Base-by-base conservation (phyloP, 1,140 invertebrate genomes). In the Drosophila pseudoobscura region DNA sequence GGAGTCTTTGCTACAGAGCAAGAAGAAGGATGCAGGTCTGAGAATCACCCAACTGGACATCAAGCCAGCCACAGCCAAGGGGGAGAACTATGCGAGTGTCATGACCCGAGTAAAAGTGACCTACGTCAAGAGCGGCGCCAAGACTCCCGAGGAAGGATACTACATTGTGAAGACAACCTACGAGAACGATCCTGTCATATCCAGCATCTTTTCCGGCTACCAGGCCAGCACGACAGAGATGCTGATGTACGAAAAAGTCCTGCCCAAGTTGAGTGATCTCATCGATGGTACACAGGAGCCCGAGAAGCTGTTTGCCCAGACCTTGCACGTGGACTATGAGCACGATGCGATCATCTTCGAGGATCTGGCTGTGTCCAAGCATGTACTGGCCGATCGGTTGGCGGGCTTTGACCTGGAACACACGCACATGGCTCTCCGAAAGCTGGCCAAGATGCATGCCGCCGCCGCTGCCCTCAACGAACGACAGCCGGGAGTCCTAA, bases 371-470 rank as follows among this genome's bases (percentile, higher is more conserved):
- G 78, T 90, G 6, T 79, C 71, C 26, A 92, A 93, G 1, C 94
- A 93, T 74, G 78, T 83, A 2, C 92, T 94, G 91, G 92, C 89
- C 6, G 92, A 94, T 74, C 91, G 94, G 41, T 76, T 91, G 13
- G 85, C 90, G 35, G 93, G 94, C 1, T 77, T 94, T 11, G 91
- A 93, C 47, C 57, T 93, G 13, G 83, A 92, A 13, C 92, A 93
- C 56, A 74, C 93, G 0, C 92, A 92, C 41, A 50, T 92, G 31
- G 87, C 92, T 0, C 75, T 94, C 0, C 92, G 92, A n/a, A 92
- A 92, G 20, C 75, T 94, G 50, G 94, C 93, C 1, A 93, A 93
- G 35, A 94, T 94, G 80, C 94, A 94, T 72, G 94, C 94, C 0
- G 39, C 90, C 0, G 91, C 92, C 0, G 76, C 87, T 0, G 87